Base-by-base conservation (phyloP, 1,140 invertebrate genomes). In the Nebria ingens region DNA sequence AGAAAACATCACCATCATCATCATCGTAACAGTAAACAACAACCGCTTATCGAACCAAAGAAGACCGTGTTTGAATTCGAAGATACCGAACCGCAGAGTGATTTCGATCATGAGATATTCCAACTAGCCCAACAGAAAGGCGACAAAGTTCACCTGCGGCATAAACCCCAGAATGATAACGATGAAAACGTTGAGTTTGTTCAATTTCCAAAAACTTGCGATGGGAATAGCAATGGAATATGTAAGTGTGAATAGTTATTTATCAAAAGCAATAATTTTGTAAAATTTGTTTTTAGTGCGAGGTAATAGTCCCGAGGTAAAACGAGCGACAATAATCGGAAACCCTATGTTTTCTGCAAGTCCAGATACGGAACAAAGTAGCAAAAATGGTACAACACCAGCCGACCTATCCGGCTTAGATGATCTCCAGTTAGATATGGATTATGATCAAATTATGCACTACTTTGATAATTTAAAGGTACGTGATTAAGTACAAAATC, bases 391-490 rank as follows among this genome's bases (percentile, higher is more conserved):
- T 56, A 53, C 34, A 4, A 67, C 63, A 6, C 62, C 74, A 56
- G 80, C 81, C 55, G 72, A 80, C 51, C 75, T 84, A 4, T 59
- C 72, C 21, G 81, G 80, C 45, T 73, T 90, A 55, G 87, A 89
- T 70, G 86, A 88, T 71, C 76, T 91, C 13, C 82, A 85, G 62
- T 77, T 88, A 57, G 90, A 90, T 62, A 92, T 97, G 89, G 91
- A 96, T 70, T 96, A 97, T 72, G 91, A 96, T 67, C 89, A 96
- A 77, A 89, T 97, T 68, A 92, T 95, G 88, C 87, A 93, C 66
- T 95, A 97, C 75, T 96, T 97, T 79, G 91, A 95, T 73, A 96
- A 93, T 78, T 78, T 97, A 64, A 97, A 97, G 79, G 93, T 83
- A 74, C 51, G 52, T 22, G 29, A 53, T 34, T 1, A 15, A 50